A percentile compares a stretch with the other conserved stretches of the same genome.
phyloP scores from a whole-genome alignment of 2,113 vertebrate species.

The Prietella phreatophila region DNA sequence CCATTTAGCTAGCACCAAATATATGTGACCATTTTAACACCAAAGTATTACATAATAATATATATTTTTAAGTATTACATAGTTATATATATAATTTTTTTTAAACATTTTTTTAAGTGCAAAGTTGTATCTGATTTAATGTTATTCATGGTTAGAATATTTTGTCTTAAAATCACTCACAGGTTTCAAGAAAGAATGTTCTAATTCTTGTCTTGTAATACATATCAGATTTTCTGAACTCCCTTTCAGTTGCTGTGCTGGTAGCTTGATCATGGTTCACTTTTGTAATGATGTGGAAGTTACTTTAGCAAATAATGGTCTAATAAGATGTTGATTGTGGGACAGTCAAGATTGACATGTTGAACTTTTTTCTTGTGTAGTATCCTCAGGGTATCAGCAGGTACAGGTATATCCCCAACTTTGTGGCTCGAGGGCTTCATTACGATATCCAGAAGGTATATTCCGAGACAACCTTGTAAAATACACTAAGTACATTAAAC shows the following conservation, averaged over 20 bases:
- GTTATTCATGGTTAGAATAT: not conserved
- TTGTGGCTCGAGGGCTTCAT: conserved; percentile 78
- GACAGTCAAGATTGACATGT: not conserved
- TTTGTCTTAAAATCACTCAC: not conserved
- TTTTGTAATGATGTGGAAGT: not conserved
- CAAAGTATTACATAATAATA: not conserved
- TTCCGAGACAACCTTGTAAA: not conserved
- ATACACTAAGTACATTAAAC: not conserved
- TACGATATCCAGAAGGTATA: conserved; percentile 84
- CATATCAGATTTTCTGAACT: not conserved
- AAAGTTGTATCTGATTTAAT: not conserved
- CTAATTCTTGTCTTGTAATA: not conserved
- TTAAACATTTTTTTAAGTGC: not conserved
- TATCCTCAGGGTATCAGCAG: conserved; percentile 76
- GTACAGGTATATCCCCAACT: conserved; percentile 80
- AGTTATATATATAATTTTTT: not conserved
- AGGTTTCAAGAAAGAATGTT: not conserved
- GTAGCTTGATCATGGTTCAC: not conserved
- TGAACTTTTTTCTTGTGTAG: conserved; percentile 55
- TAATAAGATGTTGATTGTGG: not conserved
- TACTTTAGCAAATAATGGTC: not conserved
- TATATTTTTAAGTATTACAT: not conserved
- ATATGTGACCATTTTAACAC: not conserved
- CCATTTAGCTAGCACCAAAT: not conserved
- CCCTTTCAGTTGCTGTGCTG: not conserved